Base-by-base conservation (phyloP, 1,140 invertebrate genomes). In the Hestina assimilis region DNA sequence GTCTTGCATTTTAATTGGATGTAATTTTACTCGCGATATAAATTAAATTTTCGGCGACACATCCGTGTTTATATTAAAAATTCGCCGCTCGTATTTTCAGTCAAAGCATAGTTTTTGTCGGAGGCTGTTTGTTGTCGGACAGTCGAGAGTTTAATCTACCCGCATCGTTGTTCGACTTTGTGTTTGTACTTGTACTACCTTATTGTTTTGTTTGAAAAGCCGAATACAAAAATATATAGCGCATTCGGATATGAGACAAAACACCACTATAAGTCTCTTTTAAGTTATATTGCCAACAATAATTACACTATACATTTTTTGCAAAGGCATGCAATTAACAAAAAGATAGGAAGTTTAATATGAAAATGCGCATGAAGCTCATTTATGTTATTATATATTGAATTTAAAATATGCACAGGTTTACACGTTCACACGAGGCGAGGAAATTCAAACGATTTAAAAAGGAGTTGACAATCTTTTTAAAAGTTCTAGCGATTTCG, bases 401-500 rank as follows among this genome's bases (percentile, higher is more conserved):
- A 42, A 52, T 38, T 31, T 3, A 19, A 42, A 52, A 38, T 38
- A 14, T 5, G n/a, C 19, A 2, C 33, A 38, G 15, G 40, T 55
- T 57, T 42, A 51, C 26, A 55, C 9, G 28, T 54, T 43, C 14
- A 14, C 9, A 33, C 38, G 9, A 12, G 42, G 24, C 17, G 33
- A 42, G 17, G 17, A 43, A 54, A 53, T 63, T 63, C 26, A 23
- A 15, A 42, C 33, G 52, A 63, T 47, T 48, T 43, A 29, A 45
- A 51, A 55, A 54, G 56, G 51, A 63, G 59, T 63, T 50, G 50
- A 59, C 51, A 57, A 48, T 57, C 41, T 31, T 41, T 45, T 48
- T 38, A 21, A 50, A 56, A 52, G 35, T 54, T 40, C 33, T 28
- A 59, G 50, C 58, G 55, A 61, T 58, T 72, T 63, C 48, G 66